Percentiles rank a stretch among this genome's conserved stretches.
Evolutionary conservation across 2,113 vertebrate species (phyloP).

Genomic region (Bambusicola thoracicus): DNA sequence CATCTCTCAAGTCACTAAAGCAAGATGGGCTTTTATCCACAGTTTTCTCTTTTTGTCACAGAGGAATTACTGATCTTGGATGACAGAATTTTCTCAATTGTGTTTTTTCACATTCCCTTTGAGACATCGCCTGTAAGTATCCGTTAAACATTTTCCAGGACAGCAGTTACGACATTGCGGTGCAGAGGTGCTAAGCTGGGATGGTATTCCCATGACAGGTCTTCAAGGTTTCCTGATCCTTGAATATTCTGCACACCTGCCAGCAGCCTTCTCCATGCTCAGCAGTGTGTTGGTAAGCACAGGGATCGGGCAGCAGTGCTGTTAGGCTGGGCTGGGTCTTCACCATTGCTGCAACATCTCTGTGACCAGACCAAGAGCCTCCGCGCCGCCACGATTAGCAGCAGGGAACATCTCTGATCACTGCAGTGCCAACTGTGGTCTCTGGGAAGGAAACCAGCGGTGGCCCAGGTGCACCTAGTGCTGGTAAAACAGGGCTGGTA

Average conservation of each 20-base stretch:
- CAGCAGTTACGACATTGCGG: background rate
- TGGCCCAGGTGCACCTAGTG: background rate
- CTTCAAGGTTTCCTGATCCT: background rate
- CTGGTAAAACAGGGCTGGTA: background rate
- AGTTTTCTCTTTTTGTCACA: background rate
- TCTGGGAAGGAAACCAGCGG: background rate
- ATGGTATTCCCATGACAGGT: background rate
- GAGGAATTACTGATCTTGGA: background rate
- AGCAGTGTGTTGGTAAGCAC: accelerated
- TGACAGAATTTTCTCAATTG: background rate
- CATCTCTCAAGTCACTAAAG: background rate
- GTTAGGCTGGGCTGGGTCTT: background rate
- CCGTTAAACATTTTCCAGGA: background rate
- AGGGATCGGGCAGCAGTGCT: background rate
- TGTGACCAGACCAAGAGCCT: background rate
- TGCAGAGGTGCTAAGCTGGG: background rate
- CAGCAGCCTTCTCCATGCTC: background rate
- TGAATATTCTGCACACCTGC: background rate
- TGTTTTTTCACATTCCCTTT: background rate
- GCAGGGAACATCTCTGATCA: background rate
- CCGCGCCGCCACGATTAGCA: background rate
- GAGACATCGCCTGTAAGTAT: background rate
- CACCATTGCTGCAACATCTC: too few species aligned
- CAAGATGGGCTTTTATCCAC: background rate
- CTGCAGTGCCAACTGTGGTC: background rate